These are phyloP conservation scores for Galeruca laticollis DNA, from an alignment of 2,888 invertebrate species.

Conservation along the genomic window DNA sequence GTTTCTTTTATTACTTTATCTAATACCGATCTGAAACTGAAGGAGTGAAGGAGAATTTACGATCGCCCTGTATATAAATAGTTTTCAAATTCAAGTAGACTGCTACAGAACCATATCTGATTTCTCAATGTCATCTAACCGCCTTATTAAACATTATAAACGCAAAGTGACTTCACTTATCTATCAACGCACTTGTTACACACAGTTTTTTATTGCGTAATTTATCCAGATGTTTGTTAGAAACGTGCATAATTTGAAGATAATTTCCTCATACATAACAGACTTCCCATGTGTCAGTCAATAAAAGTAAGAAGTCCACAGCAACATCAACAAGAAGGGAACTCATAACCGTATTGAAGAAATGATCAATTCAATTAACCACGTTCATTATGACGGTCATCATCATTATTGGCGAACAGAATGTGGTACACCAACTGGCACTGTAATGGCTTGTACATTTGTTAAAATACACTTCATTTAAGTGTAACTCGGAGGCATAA, in stretches of 20 bases:
- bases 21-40: no score
- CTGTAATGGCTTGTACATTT: conserved; percentile 30
- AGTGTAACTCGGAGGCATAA: conserved; percentile 30
- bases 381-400: conserved; percentile 41
- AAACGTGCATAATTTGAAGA: background rate
- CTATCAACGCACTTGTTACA: background rate
- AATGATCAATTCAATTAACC: conserved; percentile 42
- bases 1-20: no score
- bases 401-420: conserved; percentile 27
- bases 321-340: background rate
- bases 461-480: conserved; percentile 37
- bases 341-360: conserved; percentile 1
- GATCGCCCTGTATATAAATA: background rate
- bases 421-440: conserved; percentile 28
- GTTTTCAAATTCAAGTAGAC: background rate
- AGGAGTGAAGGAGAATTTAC: no score
- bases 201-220: background rate
- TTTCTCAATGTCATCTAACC: background rate
- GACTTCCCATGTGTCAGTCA: conserved; percentile 13
- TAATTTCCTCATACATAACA: conserved; percentile 16
- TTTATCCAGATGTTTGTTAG: conserved; percentile 3
- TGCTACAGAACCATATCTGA: background rate
- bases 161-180: background rate
- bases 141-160: conserved; percentile 3
- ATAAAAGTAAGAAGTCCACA: conserved; percentile 4